phyloP scores from a whole-genome alignment of 2,113 vertebrate species.

The Macroglossus sobrinus region DNA sequence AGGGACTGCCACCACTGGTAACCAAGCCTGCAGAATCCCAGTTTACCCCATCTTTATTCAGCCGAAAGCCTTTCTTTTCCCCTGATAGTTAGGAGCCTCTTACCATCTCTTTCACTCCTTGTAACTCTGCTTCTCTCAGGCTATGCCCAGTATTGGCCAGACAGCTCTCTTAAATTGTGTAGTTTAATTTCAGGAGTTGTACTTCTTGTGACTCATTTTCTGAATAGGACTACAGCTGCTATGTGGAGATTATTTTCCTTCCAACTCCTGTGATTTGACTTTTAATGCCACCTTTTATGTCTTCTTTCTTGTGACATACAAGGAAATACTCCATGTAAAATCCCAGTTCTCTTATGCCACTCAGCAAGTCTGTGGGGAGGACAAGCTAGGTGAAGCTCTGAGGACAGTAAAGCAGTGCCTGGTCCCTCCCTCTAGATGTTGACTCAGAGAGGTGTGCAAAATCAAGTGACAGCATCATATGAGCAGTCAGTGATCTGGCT shows the following conservation, averaged over 20 bases:
- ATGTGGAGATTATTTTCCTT: neutral
- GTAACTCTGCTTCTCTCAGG: neutral
- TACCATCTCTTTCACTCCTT: neutral
- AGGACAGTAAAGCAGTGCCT: neutral
- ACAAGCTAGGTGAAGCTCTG: neutral
- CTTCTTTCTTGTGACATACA: neutral
- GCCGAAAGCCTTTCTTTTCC: neutral
- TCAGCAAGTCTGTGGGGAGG: neutral
- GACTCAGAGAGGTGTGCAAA: neutral
- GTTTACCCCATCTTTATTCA: neutral
- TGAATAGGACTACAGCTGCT: neutral
- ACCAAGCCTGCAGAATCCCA: neutral
- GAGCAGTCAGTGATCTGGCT: neutral
- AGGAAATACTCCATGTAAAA: neutral
- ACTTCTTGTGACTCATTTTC: neutral
- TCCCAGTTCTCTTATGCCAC: neutral
- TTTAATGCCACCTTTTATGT: neutral
- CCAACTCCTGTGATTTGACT: neutral
- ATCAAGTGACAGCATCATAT: neutral
- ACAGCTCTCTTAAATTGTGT: neutral
- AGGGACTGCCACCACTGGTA: neutral
- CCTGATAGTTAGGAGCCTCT: neutral
- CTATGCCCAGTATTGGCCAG: accelerated
- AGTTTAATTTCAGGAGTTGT: neutral
- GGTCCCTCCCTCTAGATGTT: neutral